Base-by-base conservation (phyloP, 2,797 vertebrate genomes). In the Clarias fuscus region DNA sequence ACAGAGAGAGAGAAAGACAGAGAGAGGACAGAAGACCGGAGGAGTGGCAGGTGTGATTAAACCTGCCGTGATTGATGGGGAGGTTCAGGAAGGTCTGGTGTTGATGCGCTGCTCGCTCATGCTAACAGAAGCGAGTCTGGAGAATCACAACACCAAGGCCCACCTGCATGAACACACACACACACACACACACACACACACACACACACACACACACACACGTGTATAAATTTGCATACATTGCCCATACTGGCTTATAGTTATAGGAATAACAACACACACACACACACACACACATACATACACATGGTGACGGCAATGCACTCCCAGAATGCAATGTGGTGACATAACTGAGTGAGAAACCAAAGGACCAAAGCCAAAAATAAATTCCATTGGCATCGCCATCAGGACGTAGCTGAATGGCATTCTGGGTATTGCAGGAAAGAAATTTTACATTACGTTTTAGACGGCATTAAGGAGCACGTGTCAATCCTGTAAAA, bases 51-150 rank as follows among this genome's bases (percentile, higher is more conserved):
- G 97, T 99, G 94, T 96, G 97, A 98, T 98, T 98, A 98, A 97
- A 98, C 96, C 95, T 94, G 89, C 84, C 59, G 93, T 97, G 97
- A 98, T 98, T 98, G 97, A 98, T 98, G 96, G 95, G 95, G 95
- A 96, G 96, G 96, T 97, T 59, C 37, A 20, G 27, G 30, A 81
- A 48, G 94, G 90, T 93, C 93, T 92, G 78, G 72, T 84, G 91
- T 94, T 92, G 91, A 95, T 96, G 96, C 94, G 95, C 91, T 94
- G 89, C 10, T 91, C 92, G 93, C 92, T 56, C 86, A 86, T 84
- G 88, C 91, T 91, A 93, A 92, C 86, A 90, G 87, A 81, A 95
- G 93, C 84, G 89, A 88, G 86, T 88, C 89, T 90, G 85, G 87
- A 92, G 87, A 93, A 95, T 95, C 95, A 96, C 95, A 90, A 88